Evolutionary conservation across 1,140 invertebrate species (phyloP).

Genomic region (Pogonomyrmex barbatus): DNA sequence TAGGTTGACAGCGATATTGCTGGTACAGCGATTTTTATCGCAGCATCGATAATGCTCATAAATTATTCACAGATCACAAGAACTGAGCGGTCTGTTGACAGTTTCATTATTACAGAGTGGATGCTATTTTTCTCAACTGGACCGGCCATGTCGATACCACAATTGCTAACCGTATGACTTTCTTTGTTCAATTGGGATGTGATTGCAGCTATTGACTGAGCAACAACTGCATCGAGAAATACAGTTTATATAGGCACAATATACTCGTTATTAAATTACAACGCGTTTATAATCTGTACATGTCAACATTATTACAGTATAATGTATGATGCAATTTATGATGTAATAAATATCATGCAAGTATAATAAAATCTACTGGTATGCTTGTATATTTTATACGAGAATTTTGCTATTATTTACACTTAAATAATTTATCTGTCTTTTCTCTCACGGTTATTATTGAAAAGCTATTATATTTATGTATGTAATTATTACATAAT

Average conservation of each 20-base stretch:
- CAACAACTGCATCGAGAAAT: neutral
- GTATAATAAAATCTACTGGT: neutral
- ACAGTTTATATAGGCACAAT: neutral
- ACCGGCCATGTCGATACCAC: conserved; percentile 8
- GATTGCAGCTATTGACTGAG: conserved; percentile 40
- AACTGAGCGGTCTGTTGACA: conserved; percentile 8
- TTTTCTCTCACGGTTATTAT: neutral
- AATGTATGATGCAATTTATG: neutral
- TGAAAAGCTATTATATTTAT: neutral
- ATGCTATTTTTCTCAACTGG: conserved; percentile 5
- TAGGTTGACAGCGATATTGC: neutral
- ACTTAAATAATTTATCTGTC: neutral
- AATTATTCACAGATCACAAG: conserved; percentile 38
- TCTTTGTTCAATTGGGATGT: conserved; percentile 46
- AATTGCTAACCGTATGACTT: neutral
- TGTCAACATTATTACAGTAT: neutral
- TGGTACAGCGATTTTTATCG: conserved; percentile 39
- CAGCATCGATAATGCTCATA: conserved; percentile 31
- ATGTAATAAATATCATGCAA: neutral
- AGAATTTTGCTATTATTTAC: neutral
- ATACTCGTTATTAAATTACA: neutral
- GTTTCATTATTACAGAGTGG: conserved; percentile 53
- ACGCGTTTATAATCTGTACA: conserved; percentile 2
- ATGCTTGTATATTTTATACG: neutral
- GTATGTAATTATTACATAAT: neutral